These are phyloP conservation scores for Melanotaenia boesemani DNA, from an alignment of 2,797 vertebrate genomes.

Conservation along the genomic window DNA sequence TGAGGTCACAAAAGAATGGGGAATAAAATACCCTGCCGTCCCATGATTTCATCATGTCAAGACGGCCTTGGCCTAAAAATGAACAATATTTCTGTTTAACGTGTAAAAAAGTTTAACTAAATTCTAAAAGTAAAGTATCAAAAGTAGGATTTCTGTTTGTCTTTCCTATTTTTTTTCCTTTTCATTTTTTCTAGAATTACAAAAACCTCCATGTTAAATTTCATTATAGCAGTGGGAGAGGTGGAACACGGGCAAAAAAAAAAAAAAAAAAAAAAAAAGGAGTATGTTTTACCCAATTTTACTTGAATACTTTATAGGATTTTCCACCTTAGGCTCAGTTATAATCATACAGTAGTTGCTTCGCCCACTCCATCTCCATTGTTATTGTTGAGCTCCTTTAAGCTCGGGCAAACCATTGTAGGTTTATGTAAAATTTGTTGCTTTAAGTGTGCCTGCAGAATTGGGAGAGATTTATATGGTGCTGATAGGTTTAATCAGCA, in stretches of 20 bases:
- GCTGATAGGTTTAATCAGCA: not conserved
- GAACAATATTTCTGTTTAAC: no score
- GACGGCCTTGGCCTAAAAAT: no score
- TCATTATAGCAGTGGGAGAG: not conserved
- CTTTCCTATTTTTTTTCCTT: no score
- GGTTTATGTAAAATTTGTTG: not conserved
- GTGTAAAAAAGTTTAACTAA: not conserved
- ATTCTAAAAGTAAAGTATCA: no score
- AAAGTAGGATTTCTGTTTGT: no score
- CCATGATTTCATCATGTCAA: not conserved
- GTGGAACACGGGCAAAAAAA: no score
- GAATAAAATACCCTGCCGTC: not conserved
- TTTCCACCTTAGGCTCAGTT: no score
- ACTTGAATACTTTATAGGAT: no score
- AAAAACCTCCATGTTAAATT: not conserved
- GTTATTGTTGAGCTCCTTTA: not conserved
- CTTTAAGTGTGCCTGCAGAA: not conserved
- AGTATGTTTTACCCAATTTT: no score
- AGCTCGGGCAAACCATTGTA: not conserved
- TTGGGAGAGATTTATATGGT: not conserved
- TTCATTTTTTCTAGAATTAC: no score
- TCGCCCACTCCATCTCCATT: not conserved
- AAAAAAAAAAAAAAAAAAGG: no score
- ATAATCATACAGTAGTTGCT: not conserved
- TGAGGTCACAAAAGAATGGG: not conserved